Base-by-base conservation (phyloP, 23 tunicate species). In the Halocynthia roretzi region DNA sequence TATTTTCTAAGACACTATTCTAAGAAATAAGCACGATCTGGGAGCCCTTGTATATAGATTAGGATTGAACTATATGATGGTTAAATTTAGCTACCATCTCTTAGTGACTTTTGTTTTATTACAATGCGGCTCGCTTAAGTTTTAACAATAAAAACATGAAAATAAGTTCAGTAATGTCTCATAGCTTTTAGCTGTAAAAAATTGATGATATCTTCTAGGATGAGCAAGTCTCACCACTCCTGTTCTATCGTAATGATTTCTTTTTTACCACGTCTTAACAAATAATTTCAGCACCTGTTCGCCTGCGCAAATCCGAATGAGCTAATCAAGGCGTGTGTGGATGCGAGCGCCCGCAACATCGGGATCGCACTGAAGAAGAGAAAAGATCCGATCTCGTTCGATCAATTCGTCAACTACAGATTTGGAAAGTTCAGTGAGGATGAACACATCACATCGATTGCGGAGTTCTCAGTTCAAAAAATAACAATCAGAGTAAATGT, bases 401-500 rank as follows among this genome's bases (percentile, higher is more conserved):
- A 83, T 44, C 95, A 88, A 53, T 88, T 84, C 77, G 80, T 67
- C 20, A 82, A 81, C 54, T 85, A 88, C 58, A 83, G 90, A 51
- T 84, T 94, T 53, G 99, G 99, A 17, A 82, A 94, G 17, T 94
- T 49, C 75, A 80, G 81, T 53, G 86, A 86, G 17, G 96, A 94
- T 71, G 99, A 88, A 50, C 95, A 88, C 72, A 83, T 94, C n/a
- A 94, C 99, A 10, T 84, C 91, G 7, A 7, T 84, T 20, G 85
- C 90, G 0, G 99, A 94, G 61, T 94, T 94, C 78, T 77, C 80
- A 63, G 91, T 88, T 48, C 89, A 85, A 67, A 88, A 94, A 52
- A 56, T 87, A 10, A 87, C 94, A 12, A 66, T 77, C 56, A 68
- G 83, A 54, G 68, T 80, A 7, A 22, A 69, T 56, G 93, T 87